Conservation (phyloP, 2,888 invertebrate species). For the Andrena praecox region DNA sequence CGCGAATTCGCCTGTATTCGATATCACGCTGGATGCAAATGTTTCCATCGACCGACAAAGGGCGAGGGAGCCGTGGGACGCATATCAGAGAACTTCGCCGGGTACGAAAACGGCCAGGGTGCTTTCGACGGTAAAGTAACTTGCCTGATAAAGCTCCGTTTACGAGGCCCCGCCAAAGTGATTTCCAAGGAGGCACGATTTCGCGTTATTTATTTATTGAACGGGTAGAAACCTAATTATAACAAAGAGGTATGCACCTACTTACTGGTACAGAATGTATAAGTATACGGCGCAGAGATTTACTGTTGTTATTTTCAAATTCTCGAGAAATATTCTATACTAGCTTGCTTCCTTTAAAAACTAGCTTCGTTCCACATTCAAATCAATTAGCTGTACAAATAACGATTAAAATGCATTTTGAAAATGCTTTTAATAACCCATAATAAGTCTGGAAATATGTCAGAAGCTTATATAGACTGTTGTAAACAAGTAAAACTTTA, state of each 20-base stretch:
- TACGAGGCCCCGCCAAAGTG: conserved; percentile 32
- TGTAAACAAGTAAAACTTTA: conserved; percentile 19
- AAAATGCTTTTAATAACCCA: neutral
- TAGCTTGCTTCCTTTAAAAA: conserved; percentile 31
- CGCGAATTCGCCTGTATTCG: conserved; percentile 23
- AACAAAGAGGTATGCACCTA: too few species aligned
- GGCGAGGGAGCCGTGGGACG: neutral
- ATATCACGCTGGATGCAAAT: conserved; percentile 38
- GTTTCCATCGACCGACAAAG: conserved; percentile 29
- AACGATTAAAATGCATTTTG: conserved; percentile 1
- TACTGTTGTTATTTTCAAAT: conserved; percentile 21
- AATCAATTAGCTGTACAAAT: neutral
- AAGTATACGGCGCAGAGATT: too few species aligned
- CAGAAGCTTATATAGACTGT: conserved; percentile 15
- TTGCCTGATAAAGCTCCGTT: conserved; percentile 42
- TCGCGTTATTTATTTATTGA: conserved; percentile 29
- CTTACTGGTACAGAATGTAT: too few species aligned
- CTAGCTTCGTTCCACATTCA: neutral
- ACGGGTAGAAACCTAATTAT: too few species aligned
- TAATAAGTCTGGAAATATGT: conserved; percentile 23
- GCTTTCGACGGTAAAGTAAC: conserved; percentile 3
- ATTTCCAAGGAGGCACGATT: conserved; percentile 8
- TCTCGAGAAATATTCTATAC: conserved; percentile 30
- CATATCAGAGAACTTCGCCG: neutral
- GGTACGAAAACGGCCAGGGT: neutral